Conservation (phyloP, 2,113 vertebrate species). For the Microcebus tavaratra region DNA sequence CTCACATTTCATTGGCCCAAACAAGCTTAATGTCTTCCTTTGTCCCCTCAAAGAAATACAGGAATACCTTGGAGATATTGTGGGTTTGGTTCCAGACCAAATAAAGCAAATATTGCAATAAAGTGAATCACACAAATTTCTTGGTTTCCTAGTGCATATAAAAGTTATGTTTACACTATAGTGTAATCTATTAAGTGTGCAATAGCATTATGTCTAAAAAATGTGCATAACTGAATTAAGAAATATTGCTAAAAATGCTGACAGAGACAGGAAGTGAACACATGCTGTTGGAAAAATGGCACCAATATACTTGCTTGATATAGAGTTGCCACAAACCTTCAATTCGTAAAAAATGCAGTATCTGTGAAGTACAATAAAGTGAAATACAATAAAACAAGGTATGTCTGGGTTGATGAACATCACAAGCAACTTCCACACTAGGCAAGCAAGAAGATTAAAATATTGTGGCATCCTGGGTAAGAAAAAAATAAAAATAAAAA, state of each 20-base stretch:
- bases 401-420: not conserved
- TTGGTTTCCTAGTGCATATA: not conserved
- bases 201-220: not conserved
- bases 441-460: constrained; percentile 26
- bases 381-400: not conserved
- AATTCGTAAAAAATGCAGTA: not conserved
- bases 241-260: not conserved
- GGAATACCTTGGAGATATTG: not conserved
- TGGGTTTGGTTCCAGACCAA: not conserved
- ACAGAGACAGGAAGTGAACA: not conserved
- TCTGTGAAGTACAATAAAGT: not conserved
- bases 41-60: not conserved
- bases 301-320: not conserved
- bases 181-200: not conserved
- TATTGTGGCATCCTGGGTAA: not conserved
- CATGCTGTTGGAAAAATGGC: not conserved
- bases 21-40: not conserved
- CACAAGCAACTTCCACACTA: constrained; percentile 1
- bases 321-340: not conserved
- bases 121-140: not conserved
- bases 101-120: not conserved
- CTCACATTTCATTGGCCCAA: constrained; percentile 26
- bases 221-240: not conserved
- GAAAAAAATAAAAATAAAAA: not conserved
- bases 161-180: not conserved